Evolutionary conservation across 2,113 vertebrate species (phyloP), one percentile per base, ranked within the genome.

Genomic region (Machaerirhynchus nigripectus): DNA sequence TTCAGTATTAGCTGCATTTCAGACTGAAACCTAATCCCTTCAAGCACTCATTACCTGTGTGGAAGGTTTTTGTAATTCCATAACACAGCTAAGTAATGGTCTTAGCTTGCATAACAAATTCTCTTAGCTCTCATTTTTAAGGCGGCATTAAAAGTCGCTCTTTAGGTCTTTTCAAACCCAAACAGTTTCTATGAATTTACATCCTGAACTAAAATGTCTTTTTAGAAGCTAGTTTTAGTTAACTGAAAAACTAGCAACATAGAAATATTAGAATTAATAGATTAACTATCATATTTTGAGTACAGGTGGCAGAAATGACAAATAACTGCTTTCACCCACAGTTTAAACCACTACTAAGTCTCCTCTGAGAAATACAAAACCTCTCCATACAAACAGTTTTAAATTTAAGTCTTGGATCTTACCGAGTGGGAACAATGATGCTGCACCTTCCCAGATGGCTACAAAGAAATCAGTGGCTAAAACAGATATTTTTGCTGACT

Each of bases 341-440:
- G 52, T 70, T 84, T 70, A 55, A 93, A 49, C 26, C 20, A 40
- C 8, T 52, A 56, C 42, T 26, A 13, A 50, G 7, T 56, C 70
- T 85, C 76, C 30, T 56, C 37, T 22, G 17, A 39, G 28, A 89
- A 87, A 64, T 30, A 94, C 7, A 79, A 83, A 91, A 37, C 8
- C 17, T 11, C 46, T 65, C 57, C 77, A 95, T 20, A 79, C 17
- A 61, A 65, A 44, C 35, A 52, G 55, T 37, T 87, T 71, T 53
- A 82, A 84, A 67, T n/a, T 7, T 9, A 86, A 78, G 49, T 67
- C 30, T 67, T 74, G 27, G 26, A 74, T 67, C 88, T 96, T 97
- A 96, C 95, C 95, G 90, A 85, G 39, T 8, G 33, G 67, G 52
- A 95, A 78, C 42, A 93, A 57, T 23, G 79, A 79, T 67, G 74